Evolutionary conservation across 1,140 invertebrate species (phyloP), one percentile per base, ranked within the genome.

Genomic region (Campoletis sonorensis): DNA sequence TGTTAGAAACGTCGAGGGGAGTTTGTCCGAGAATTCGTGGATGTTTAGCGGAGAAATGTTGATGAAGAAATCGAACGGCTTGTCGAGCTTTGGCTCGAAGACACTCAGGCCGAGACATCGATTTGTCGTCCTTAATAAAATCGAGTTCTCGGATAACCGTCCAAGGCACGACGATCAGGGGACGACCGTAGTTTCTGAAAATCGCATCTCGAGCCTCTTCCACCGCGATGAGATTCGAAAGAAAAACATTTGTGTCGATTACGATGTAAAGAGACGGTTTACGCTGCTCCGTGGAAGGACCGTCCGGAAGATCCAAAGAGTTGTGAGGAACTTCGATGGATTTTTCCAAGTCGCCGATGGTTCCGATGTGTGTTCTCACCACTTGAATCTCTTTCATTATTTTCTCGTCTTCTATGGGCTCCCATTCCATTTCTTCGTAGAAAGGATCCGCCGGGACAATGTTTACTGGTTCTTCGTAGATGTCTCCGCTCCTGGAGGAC

Each of bases 181-280:
- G 88, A 45, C 84, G 85, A 37, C 87, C 87, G 80, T 88, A 88
- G 18, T 61, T 86, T 23, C 84, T 86, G 51, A 90, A 90, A 21
- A 68, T 27, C 11, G 82, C 77, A 64, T 90, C 88, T 70, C 85
- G 84, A n/a, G 87, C 81, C 72, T 88, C 70, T 79, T 88, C 82
- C 23, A 92, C 51, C 61, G 81, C 81, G 15, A 83, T 21, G 51
- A 92, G 82, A 83, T 91, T 88, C 45, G 89, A 86, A 1, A 92
- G 79, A 84, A 92, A 92, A n/a, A 92, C 91, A 82, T 92, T 92
- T 78, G 91, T 92, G 79, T 92, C 91, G 8, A 92, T 83, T 73
- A 92, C 88, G 72, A 92, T 87, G 30, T 92, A 91, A 1, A 92
- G 54, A 27, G 84, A 80, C 13, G 45, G 72, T 61, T 70, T 37